phyloP scores from a whole-genome alignment of 2,797 vertebrate species.

The Halcyon chelicuti region DNA sequence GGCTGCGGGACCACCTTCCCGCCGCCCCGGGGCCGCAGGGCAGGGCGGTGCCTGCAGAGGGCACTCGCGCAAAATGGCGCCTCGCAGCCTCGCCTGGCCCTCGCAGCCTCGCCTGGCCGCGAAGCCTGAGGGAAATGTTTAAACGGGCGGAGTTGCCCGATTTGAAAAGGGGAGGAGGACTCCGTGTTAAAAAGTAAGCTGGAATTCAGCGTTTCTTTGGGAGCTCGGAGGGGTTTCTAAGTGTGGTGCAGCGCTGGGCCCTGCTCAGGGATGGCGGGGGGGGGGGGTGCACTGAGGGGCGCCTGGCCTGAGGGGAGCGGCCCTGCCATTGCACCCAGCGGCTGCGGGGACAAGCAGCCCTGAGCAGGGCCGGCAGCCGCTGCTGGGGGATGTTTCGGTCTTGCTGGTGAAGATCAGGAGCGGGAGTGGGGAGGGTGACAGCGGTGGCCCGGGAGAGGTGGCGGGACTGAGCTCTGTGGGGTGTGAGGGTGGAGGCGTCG shows the following conservation, averaged over 20 bases:
- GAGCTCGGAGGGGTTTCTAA: not conserved
- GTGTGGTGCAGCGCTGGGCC: accelerated
- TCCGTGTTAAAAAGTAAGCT: not conserved
- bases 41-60: accelerated
- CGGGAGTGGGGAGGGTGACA: not conserved
- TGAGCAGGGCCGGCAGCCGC: not conserved
- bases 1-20: not conserved
- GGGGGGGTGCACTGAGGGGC: accelerated
- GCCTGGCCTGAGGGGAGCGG: not conserved
- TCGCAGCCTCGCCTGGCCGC: not conserved
- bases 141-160: no score
- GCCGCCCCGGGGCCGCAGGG: not conserved
- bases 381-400: accelerated
- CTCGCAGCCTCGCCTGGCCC: not conserved
- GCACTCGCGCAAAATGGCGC: accelerated
- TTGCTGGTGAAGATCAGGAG: not conserved
- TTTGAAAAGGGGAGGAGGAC: not conserved
- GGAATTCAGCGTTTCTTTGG: not conserved
- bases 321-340: accelerated
- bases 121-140: no score
- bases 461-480: accelerated
- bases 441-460: accelerated
- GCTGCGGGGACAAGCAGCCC: not conserved
- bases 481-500: not conserved
- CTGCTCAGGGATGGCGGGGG: not conserved